Base-by-base conservation (phyloP, 2,797 vertebrate genomes). In the Todus mexicanus region DNA sequence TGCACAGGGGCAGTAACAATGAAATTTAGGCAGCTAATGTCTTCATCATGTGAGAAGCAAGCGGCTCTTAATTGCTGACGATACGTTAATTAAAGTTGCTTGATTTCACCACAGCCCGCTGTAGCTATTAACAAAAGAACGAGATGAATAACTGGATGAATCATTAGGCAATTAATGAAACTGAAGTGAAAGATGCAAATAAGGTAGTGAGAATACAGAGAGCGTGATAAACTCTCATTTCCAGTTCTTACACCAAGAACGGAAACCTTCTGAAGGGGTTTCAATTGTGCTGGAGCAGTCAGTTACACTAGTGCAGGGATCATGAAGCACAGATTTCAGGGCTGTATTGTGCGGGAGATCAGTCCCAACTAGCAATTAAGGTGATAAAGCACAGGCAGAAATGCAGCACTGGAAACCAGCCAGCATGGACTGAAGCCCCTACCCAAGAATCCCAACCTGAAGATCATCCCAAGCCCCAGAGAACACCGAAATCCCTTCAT, bases 91-190 rank as follows among this genome's bases (percentile, higher is more conserved):
- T 89, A 85, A 89, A 85, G 57, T 85, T 85, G 54, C 47, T 77
- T 77, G 37, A 45, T 92, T 90, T 43, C 71, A 87, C 82, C 57
- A 90, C 90, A 88, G 83, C 47, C 60, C 92, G 80, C 74, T 89
- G 81, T 37, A 88, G 74, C 68, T 84, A 81, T 93, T 93, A 96
- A 82, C 68, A 73, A 72, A 82, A 88, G 53, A 88, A 84, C 84
- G 3, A 4, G 53, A 91, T 88, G 74, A 94, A 48, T 92, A 93
- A 93, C 68, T 77, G 60, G 54, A 94, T 95, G 90, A 96, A 90
- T 94, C 83, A 90, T 91, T 93, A 94, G 48, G 68, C 53, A 90
- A 94, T 84, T 95, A 94, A 93, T 92, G 90, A 91, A 87, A 88
- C 81, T 71, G 56, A 96, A 91, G 56, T 57, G 35, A 87, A 92